Percentiles rank a stretch among this genome's conserved stretches.
Evolutionary conservation across 2,888 invertebrate species (phyloP).

Genomic region (Cinara cedri): DNA sequence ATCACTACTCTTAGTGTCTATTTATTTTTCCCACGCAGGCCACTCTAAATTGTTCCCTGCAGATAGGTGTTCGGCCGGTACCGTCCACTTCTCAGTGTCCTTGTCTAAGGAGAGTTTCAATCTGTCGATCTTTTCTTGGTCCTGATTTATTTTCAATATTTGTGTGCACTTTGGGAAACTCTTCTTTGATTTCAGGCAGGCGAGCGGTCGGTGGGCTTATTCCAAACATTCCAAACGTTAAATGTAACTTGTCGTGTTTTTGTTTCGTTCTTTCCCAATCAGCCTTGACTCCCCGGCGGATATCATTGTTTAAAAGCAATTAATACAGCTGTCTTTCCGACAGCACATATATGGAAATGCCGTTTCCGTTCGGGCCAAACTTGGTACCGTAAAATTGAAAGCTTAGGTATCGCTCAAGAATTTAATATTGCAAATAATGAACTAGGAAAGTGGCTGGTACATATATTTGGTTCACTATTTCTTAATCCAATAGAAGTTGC

Average conservation of each 20-base stretch:
- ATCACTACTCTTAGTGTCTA: not conserved
- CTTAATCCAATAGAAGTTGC: not conserved
- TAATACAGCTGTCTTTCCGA: not conserved
- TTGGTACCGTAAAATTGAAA: not conserved
- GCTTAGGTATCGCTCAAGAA: not conserved
- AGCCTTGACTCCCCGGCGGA: too few relatives aligned
- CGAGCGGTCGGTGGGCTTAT: not conserved
- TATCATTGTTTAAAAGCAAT: too few relatives aligned
- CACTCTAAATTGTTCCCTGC: constrained; percentile 3
- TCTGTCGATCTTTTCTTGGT: not conserved
- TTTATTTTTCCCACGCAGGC: not conserved
- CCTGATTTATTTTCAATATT: not conserved
- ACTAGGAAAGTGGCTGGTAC: not conserved
- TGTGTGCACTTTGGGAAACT: not conserved
- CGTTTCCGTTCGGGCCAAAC: not conserved
- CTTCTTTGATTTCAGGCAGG: not conserved
- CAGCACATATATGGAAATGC: not conserved
- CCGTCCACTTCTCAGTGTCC: constrained; percentile 1
- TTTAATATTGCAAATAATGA: not conserved
- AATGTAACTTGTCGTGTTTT: not conserved
- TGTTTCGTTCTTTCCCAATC: too few relatives aligned
- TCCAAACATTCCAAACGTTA: constrained; percentile 4
- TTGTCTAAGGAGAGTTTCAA: not conserved
- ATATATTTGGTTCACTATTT: not conserved
- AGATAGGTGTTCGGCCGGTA: constrained; percentile 71